phyloP scores from a whole-genome alignment of 2,888 invertebrate species.

The Molanna angustata region DNA sequence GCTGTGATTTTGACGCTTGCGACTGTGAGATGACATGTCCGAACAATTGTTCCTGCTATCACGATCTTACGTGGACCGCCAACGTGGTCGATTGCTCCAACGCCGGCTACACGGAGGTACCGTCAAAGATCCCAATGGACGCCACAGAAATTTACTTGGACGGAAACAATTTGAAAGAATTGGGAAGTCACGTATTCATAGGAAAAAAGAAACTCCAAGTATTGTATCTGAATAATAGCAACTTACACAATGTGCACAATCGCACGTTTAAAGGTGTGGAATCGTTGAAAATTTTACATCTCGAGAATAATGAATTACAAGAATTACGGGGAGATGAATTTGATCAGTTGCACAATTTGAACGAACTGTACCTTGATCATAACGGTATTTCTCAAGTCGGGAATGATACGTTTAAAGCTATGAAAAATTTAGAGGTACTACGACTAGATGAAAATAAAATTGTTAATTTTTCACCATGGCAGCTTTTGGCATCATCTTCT shows the following conservation, averaged over 20 bases:
- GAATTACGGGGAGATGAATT: constrained; percentile 77
- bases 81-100: constrained; percentile 82
- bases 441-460: constrained; percentile 76
- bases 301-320: constrained; percentile 73
- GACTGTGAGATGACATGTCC: constrained; percentile 92
- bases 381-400: constrained; percentile 71
- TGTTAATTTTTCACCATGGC: constrained; percentile 72
- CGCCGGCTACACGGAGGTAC: constrained; percentile 68
- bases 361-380: constrained; percentile 76
- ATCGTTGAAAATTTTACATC: constrained; percentile 68
- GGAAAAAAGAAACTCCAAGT: constrained; percentile 78
- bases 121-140: constrained; percentile 82
- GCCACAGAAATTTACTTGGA: constrained; percentile 85
- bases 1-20: constrained; percentile 86
- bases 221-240: constrained; percentile 73
- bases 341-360: constrained; percentile 69
- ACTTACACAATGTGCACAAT: constrained; percentile 72
- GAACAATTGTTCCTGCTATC: constrained; percentile 79
- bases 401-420: constrained; percentile 75
- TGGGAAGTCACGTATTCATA: constrained; percentile 82
- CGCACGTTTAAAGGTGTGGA: constrained; percentile 78
- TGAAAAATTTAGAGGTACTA: constrained; percentile 69
- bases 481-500: constrained; percentile 61
- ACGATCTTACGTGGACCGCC: constrained; percentile 80
- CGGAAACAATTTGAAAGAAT: constrained; percentile 73